These are phyloP conservation scores for Zaprionus nigranus DNA, from an alignment of 1,140 invertebrate genomes.

Conservation along the genomic window DNA sequence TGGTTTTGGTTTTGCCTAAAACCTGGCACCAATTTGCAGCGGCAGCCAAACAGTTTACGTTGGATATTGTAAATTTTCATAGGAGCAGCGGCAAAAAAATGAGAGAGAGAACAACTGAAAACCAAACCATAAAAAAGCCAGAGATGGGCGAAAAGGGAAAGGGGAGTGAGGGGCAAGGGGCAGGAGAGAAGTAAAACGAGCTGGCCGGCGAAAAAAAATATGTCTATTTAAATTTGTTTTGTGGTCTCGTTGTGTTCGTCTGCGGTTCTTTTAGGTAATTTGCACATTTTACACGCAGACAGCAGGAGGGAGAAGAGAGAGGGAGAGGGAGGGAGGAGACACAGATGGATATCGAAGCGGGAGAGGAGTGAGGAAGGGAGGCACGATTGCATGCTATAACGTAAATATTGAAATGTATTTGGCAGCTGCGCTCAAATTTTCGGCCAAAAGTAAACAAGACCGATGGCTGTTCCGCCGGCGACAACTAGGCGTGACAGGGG, in stretches of 20 bases:
- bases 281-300: conserved; percentile 81
- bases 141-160: neutral
- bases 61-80: conserved; percentile 71
- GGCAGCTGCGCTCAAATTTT: conserved; percentile 76
- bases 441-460: conserved; percentile 72
- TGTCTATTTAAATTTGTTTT: conserved; percentile 84
- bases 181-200: conserved; percentile 16
- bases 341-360: conserved; percentile 60
- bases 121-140: conserved; percentile 53
- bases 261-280: conserved; percentile 83
- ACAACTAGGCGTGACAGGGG: neutral
- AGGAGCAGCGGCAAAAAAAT: conserved; percentile 27
- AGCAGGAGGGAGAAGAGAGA: conserved; percentile 35
- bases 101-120: conserved; percentile 16
- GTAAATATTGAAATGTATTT: conserved; percentile 83
- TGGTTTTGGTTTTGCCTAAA: conserved; percentile 29
- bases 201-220: conserved; percentile 67
- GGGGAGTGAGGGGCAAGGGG: neutral
- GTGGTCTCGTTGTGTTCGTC: conserved; percentile 82
- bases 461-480: conserved; percentile 47
- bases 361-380: neutral
- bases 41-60: conserved; percentile 74
- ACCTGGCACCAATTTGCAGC: conserved; percentile 74
- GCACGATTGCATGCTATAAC: conserved; percentile 54
- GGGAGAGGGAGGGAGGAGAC: conserved; percentile 2